These are phyloP conservation scores for Scophthalmus maximus DNA, from an alignment of 2,113 vertebrate species.

Conservation along the genomic window DNA sequence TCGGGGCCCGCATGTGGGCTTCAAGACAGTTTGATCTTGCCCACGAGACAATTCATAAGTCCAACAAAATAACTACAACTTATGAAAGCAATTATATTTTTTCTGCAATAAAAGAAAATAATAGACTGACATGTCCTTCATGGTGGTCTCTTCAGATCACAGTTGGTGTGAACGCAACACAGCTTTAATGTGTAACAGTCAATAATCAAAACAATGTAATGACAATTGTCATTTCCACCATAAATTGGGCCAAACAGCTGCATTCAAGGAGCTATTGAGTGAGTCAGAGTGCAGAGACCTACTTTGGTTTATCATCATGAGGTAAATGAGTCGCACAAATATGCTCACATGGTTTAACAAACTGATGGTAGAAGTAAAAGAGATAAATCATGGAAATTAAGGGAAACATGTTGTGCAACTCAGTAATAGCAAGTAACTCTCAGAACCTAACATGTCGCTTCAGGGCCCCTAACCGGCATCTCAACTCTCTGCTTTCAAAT, in stretches of 20 bases:
- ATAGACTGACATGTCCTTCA: neutral
- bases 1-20: too few relatives aligned
- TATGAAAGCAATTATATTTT: neutral
- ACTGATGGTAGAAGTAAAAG: neutral
- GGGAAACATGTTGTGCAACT: neutral
- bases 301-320: neutral
- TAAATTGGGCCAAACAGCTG: neutral
- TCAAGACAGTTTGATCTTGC: neutral
- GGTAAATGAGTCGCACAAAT: neutral
- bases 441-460: neutral
- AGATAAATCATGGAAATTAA: neutral
- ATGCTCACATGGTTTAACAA: neutral
- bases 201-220: neutral
- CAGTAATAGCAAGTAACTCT: neutral
- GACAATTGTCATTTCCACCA: neutral
- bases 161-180: neutral
- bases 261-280: neutral
- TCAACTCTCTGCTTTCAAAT: too few relatives aligned
- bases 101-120: neutral
- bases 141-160: slow-evolving; percentile 1
- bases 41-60: neutral
- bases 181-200: neutral
- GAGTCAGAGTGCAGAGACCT: too few relatives aligned
- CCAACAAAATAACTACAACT: neutral
- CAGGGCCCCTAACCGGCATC: neutral